phyloP scores from a whole-genome alignment of 2,888 invertebrate genomes.

The Laspeyria flexula region DNA sequence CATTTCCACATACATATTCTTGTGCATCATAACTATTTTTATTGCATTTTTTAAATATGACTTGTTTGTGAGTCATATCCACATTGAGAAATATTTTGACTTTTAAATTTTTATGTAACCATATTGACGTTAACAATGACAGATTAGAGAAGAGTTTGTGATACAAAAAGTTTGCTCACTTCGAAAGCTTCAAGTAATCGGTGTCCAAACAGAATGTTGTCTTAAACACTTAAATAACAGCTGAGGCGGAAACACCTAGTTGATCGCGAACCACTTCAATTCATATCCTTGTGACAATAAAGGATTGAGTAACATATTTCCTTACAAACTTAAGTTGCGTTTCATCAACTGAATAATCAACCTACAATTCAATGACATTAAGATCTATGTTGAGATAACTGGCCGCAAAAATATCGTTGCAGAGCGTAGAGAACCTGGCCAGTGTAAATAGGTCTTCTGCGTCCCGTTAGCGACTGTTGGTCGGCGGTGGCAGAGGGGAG shows the following conservation, averaged over 20 bases:
- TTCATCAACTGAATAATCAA: constrained; percentile 13
- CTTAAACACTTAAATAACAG: constrained; percentile 61
- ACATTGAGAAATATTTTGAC: constrained; percentile 39
- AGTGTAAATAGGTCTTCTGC: constrained; percentile 54
- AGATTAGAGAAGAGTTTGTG: constrained; percentile 25
- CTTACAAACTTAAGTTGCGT: constrained; percentile 61
- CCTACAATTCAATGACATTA: constrained; percentile 8
- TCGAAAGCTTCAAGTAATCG: constrained; percentile 26
- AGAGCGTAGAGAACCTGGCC: constrained; percentile 44
- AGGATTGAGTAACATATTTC: constrained; percentile 80
- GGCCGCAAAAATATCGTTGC: constrained; percentile 46
- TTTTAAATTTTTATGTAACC: constrained; percentile 40
- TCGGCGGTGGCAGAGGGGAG: constrained; percentile 49
- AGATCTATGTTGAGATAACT: constrained; percentile 12
- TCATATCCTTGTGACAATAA: constrained; percentile 82
- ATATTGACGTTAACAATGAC: constrained; percentile 38
- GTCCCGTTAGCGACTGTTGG: constrained; percentile 37
- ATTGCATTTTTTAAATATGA: constrained; percentile 29
- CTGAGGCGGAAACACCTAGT: constrained; percentile 82
- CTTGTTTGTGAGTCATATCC: constrained; percentile 33
- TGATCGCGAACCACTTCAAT: constrained; percentile 84
- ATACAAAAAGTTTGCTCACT: constrained; percentile 47
- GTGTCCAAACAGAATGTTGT: constrained; percentile 54
- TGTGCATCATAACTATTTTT: constrained; percentile 1
- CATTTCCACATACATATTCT: constrained; percentile 6